Conservation (phyloP, 2,113 vertebrate species). For the Muntiacus reevesi region DNA sequence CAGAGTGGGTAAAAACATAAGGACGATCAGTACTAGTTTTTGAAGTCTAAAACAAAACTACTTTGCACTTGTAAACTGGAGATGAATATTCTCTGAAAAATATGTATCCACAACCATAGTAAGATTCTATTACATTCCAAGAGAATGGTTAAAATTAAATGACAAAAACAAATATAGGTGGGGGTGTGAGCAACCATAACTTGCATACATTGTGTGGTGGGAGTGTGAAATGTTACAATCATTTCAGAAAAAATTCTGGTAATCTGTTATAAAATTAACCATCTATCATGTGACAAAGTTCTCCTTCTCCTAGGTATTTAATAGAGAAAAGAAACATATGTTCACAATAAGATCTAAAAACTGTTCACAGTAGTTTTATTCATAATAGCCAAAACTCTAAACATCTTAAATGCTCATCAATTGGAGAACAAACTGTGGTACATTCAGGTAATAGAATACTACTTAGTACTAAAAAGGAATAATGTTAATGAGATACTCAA, state of each 20-base stretch:
- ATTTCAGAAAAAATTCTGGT: neutral
- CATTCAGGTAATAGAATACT: neutral
- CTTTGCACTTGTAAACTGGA: neutral
- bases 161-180: neutral
- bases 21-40: neutral
- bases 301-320: neutral
- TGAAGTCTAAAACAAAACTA: constrained; percentile 26
- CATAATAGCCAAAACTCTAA: neutral
- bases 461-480: neutral
- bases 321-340: neutral
- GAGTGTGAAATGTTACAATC: neutral
- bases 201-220: neutral
- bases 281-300: neutral
- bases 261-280: neutral
- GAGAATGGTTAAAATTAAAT: neutral
- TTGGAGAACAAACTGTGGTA: neutral
- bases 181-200: neutral
- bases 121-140: neutral
- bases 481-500: neutral
- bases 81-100: neutral
- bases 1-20: neutral
- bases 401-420: neutral
- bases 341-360: neutral
- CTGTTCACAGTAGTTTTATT: neutral
- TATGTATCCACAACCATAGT: neutral